Conservation (phyloP, 2,888 invertebrate species). For the Agriopis leucophaearia region DNA sequence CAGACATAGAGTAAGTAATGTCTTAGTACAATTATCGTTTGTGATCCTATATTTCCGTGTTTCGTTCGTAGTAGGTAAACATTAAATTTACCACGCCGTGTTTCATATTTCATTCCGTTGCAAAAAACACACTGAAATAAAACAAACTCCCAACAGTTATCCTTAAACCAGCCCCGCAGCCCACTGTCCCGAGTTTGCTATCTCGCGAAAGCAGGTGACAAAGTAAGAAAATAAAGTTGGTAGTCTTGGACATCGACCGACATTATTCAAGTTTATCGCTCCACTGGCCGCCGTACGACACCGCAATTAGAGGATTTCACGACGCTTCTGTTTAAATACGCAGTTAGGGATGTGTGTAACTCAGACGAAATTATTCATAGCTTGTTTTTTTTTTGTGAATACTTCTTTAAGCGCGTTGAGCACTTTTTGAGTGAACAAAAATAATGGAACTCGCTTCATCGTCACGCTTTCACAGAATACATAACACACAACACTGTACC, state of each 20-base stretch:
- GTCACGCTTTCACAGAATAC: no score
- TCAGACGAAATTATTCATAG: not conserved
- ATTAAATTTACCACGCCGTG: not conserved
- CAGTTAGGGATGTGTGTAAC: conserved; percentile 31
- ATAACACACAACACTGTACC: no score
- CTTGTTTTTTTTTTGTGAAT: no score
- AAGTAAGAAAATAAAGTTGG: conserved; percentile 58
- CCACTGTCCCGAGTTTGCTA: conserved; percentile 54
- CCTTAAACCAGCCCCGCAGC: conserved; percentile 26
- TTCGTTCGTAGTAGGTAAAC: no score
- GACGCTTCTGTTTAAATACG: conserved; percentile 51
- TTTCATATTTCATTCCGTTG: not conserved
- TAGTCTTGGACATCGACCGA: conserved; percentile 74
- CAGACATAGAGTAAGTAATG: no score
- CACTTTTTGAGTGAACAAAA: no score
- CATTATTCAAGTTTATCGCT: conserved; percentile 84
- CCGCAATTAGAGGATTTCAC: conserved; percentile 81
- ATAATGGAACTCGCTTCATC: no score
- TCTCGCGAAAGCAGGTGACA: conserved; percentile 77
- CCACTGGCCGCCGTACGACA: conserved; percentile 61
- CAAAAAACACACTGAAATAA: not conserved
- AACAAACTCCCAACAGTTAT: not conserved
- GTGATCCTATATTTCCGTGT: no score
- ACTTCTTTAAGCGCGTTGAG: no score
- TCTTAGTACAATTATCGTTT: no score